Conservation (phyloP, 2,113 vertebrate species). For the Columbina picui region DNA sequence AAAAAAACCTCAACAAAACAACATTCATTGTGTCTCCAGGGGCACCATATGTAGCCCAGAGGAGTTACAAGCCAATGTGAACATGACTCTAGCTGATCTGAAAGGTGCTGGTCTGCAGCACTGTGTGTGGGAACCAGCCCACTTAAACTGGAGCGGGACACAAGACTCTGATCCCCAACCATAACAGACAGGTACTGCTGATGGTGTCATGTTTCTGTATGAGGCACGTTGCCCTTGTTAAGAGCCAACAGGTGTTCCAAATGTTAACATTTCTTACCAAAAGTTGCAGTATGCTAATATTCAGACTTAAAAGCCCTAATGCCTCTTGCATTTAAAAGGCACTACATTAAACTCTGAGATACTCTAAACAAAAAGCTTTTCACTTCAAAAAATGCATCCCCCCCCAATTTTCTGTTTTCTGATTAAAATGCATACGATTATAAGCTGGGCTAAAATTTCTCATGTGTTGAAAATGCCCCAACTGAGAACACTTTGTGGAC, state of each 20-base stretch:
- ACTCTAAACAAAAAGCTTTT: background rate
- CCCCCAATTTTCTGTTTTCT: background rate
- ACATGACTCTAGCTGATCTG: background rate
- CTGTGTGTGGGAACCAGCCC: background rate
- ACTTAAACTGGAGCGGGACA: background rate
- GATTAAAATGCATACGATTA: background rate
- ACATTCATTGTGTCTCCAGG: background rate
- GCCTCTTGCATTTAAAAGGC: background rate
- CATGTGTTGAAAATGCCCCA: background rate
- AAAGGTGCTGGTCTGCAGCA: background rate
- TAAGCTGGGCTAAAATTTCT: background rate
- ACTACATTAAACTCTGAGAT: background rate
- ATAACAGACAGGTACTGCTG: background rate
- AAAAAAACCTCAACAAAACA: background rate
- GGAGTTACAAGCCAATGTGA: background rate
- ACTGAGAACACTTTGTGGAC: background rate
- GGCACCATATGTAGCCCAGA: background rate
- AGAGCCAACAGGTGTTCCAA: background rate
- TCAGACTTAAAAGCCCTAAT: background rate
- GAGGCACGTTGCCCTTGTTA: background rate
- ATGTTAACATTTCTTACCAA: background rate
- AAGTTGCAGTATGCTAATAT: background rate
- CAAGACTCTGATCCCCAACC: background rate
- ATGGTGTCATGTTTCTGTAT: background rate
- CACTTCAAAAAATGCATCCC: fast-evolving